Evolutionary conservation across 2,888 invertebrate species (phyloP), one percentile per base, ranked within the genome.

Genomic region (Sphaeridia pumilis): DNA sequence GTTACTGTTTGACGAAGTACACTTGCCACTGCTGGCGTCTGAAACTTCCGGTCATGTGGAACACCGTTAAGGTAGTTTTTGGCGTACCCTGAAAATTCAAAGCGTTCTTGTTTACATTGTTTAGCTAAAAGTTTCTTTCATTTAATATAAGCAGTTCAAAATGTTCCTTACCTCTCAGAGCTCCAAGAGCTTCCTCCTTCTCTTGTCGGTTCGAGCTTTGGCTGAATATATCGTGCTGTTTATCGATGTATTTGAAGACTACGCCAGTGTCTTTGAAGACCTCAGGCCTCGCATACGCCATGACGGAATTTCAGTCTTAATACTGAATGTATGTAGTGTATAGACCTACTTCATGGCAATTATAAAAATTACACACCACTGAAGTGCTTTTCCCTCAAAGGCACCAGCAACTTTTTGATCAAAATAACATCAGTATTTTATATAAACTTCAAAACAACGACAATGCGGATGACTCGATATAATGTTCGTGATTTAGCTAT

Each of bases 11-110:
- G 76, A 57, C 81, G 80, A 58, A 89, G 76, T 50, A 88, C 83
- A 64, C 82, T 80, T 50, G 78, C 79, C 0, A 87, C 87, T 71
- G 83, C 83, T 35, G 77, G 75, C 66, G 84, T 77, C 49, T 78
- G 78, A 69, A 87, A 89, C 71, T 88, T 89, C 63, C 80, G 79
- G 63, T 82, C 80, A 68, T 86, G 85, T 24, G 83, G 82, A 49
- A 84, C 84, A 54, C 83, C 71, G 57, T 82, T 82, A 49, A 89
- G 74, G 68, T 82, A 87, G 67, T 87, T 82, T 68, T 79, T 80
- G 60, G 87, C 83, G 65, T 80, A 81, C 58, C 80, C 87, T 87
- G 70, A 45, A 46, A 47, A 49, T 2, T 42, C 43, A n/a, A n/a
- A n/a, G n/a, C n/a, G n/a, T n/a, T n/a, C n/a, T n/a, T n/a, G n/a